These are phyloP conservation scores for Oscarella lobularis DNA, from an alignment of 37 sponge, comb jelly and placozoan genomes.

Conservation along the genomic window DNA sequence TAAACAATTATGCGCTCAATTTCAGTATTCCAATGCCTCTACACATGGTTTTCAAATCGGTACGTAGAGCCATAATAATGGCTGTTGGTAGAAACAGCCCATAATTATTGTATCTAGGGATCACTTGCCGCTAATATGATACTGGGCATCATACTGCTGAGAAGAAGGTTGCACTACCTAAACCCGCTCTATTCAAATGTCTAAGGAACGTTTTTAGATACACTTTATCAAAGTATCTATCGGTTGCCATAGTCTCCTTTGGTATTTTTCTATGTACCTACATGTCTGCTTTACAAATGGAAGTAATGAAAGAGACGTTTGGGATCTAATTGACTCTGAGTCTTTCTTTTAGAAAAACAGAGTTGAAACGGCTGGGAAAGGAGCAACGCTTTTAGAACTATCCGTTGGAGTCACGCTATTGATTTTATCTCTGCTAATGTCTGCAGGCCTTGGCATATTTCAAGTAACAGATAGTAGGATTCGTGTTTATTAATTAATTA, in stretches of 20 bases:
- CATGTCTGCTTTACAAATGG: slow-evolving; percentile 40
- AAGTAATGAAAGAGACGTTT: background rate
- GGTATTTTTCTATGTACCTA: slow-evolving; percentile 75
- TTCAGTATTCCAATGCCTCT: slow-evolving; percentile 76
- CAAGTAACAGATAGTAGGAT: too few species aligned
- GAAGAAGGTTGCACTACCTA: slow-evolving; percentile 23
- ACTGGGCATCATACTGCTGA: slow-evolving; percentile 58
- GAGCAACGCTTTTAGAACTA: too few species aligned
- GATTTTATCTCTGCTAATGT: slow-evolving; percentile 39
- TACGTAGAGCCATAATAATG: too few species aligned
- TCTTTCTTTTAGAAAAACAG: too few species aligned
- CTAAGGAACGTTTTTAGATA: slow-evolving; percentile 29
- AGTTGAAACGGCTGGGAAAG: too few species aligned
- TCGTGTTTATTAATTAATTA: too few species aligned
- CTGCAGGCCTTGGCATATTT: slow-evolving; percentile 66
- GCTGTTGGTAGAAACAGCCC: background rate
- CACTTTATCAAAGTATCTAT: slow-evolving; percentile 52
- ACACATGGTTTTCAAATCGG: slow-evolving; percentile 85
- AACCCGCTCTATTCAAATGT: background rate
- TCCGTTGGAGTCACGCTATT: slow-evolving; percentile 47
- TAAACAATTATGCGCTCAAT: slow-evolving; percentile 76
- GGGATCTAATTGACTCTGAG: too few species aligned
- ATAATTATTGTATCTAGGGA: slow-evolving; percentile 26
- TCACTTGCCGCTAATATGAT: slow-evolving; percentile 84
- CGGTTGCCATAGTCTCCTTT: slow-evolving; percentile 65